Base-by-base conservation (phyloP, 2,888 invertebrate genomes). In the Torymus texanus region DNA sequence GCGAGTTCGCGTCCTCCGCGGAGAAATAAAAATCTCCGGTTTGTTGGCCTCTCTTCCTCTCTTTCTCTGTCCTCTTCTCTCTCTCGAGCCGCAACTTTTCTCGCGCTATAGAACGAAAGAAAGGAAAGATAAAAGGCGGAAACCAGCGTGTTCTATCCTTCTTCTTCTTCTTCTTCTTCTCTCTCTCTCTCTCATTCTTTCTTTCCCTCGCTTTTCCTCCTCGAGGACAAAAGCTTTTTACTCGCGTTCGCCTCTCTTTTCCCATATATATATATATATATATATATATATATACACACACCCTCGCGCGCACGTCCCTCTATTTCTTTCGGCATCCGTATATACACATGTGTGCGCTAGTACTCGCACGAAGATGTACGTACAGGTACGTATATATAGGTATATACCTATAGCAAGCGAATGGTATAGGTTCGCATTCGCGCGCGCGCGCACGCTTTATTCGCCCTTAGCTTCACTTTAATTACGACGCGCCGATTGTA, bases 211-310 rank as follows among this genome's bases (percentile, higher is more conserved):
- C 29, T 29, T 29, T 29, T 29, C 24, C 29, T 55, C 16, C 24
- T 61, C 29, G 55, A 75, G 53, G 67, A 75, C 61, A 75, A 68
- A 75, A 67, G 75, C 65, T 56, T 74, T 63, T 74, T 74, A 63
- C 62, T 66, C 51, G 11, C 51, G 11, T n/a, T 63, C n/a, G 1
- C 41, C 24, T 51, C 41, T 13, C 55, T 53, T 41, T 56, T 73
- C 53, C 14, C 66, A 29, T 29, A 29, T 56, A 18, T n/a, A n/a
- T n/a, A n/a, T n/a, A n/a, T n/a, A n/a, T n/a, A n/a, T n/a, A n/a
- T n/a, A n/a, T n/a, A n/a, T n/a, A n/a, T n/a, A n/a, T n/a, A n/a
- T n/a, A n/a, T n/a, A n/a, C n/a, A n/a, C n/a, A n/a, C n/a, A 29
- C 51, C 14, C 18, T 55, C 2, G 2, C 50, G 2, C 12, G 1